A percentile compares a stretch with the other conserved stretches of the same genome.
phyloP scores from a whole-genome alignment of 2,797 vertebrate genomes.

The Acipenser oxyrinchus region DNA sequence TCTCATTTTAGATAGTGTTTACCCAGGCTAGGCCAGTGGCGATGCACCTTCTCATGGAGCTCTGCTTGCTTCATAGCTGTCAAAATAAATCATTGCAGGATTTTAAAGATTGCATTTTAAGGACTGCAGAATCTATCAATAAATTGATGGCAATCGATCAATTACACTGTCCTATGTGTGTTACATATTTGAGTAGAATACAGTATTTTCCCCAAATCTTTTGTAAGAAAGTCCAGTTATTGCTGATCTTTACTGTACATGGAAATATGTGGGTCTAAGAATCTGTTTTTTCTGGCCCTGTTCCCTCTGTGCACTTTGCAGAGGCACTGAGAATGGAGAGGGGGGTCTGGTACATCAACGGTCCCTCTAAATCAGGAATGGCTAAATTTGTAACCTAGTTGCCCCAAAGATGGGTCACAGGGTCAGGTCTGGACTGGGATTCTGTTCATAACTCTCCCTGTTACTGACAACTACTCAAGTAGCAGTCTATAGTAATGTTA shows the following conservation, averaged over 20 bases:
- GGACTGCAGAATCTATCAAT: too few species aligned
- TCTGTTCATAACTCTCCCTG: slow-evolving; percentile 23
- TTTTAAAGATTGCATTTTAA: too few species aligned
- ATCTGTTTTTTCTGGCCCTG: slow-evolving; percentile 34
- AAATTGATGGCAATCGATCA: too few species aligned
- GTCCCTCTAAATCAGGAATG: slow-evolving; percentile 33
- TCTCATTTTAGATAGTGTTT: neutral
- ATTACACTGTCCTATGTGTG: too few species aligned
- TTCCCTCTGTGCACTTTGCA: slow-evolving; percentile 27
- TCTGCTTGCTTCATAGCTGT: slow-evolving; percentile 42
- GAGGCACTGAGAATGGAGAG: slow-evolving; percentile 24
- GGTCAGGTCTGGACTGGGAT: slow-evolving; percentile 35
- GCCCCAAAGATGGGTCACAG: slow-evolving; percentile 18
- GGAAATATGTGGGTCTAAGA: slow-evolving; percentile 27
- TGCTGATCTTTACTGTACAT: slow-evolving; percentile 17
- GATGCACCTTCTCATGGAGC: slow-evolving; percentile 32
- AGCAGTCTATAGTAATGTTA: neutral
- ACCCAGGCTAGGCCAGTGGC: slow-evolving; percentile 14
- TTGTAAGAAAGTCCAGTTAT: too few species aligned
- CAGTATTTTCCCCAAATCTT: too few species aligned
- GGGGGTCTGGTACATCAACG: too few species aligned
- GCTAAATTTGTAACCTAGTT: slow-evolving; percentile 40
- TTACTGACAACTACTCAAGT: neutral
- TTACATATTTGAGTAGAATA: too few species aligned
- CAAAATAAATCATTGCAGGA: too few species aligned